Percentiles rank a stretch among this genome's conserved stretches.
These are phyloP conservation scores for Epinephelus coioides DNA, from an alignment of 2,797 vertebrate genomes.

Conservation along the genomic window DNA sequence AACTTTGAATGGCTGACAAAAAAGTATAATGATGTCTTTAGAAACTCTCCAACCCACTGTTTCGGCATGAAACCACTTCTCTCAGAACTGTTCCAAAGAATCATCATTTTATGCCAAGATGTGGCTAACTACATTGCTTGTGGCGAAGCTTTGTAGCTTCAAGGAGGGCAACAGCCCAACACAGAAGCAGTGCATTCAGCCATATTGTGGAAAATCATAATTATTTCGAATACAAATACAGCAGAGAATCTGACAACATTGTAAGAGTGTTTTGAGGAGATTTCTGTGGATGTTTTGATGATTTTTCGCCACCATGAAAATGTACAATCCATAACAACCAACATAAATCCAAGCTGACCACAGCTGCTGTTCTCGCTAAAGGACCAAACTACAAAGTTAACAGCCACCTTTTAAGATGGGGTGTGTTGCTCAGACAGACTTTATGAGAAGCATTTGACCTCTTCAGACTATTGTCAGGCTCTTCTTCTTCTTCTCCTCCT, in stretches of 20 bases:
- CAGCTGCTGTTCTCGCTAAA: conserved; percentile 22
- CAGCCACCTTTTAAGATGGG: background rate
- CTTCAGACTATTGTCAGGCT: conserved; percentile 1
- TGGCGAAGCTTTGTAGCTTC: conserved; percentile 25
- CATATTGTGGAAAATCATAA: conserved; percentile 18
- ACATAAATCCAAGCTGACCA: conserved; percentile 17
- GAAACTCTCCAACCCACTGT: conserved; percentile 18
- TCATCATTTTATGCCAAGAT: conserved; percentile 32
- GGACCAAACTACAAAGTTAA: conserved; percentile 8
- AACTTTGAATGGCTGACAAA: conserved; percentile 9
- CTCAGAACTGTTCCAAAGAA: conserved; percentile 34
- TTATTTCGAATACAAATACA: conserved; percentile 34
- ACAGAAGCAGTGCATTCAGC: conserved; percentile 30
- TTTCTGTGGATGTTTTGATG: conserved; percentile 33
- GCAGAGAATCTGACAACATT: background rate
- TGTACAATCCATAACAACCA: background rate
- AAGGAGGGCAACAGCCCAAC: conserved; percentile 7
- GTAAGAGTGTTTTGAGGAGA: background rate
- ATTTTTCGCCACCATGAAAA: conserved; percentile 36
- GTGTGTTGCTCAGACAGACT: background rate
- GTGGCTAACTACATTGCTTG: conserved; percentile 20
- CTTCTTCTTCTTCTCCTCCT: background rate
- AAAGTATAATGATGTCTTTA: background rate
- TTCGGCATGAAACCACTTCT: conserved; percentile 25
- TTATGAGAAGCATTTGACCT: conserved; percentile 1